Base-by-base conservation (phyloP, 2,888 invertebrate species). In the Morinoia aosen region DNA sequence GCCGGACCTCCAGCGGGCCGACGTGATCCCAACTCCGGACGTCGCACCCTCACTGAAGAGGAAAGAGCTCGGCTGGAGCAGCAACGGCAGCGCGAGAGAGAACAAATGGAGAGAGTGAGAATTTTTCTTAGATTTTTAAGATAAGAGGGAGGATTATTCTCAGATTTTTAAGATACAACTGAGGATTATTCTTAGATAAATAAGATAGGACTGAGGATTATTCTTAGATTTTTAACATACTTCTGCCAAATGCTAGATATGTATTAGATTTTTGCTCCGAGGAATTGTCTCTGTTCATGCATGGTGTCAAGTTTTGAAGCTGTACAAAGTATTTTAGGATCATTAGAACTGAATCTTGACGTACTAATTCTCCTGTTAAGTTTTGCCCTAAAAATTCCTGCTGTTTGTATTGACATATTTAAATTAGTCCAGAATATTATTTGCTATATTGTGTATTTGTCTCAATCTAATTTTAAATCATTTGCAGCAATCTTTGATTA, bases 101-200 rank as follows among this genome's bases (percentile, higher is more conserved):
- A 93, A 19, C 93, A 93, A 19, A 93, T 93, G 93, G 93, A 93
- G 58, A 14, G 93, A n/a, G 93, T 93, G 33, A 93, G 58, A 8
- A 48, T 48, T 48, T 40, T 90, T 40, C 19, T 40, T 14, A 90
- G 40, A 25, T 90, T 39, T 90, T 90, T 40, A 90, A 40, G n/a
- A 11, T 40, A 90, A 14, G 93, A n/a, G 93, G 58, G 33, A 93
- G 58, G 19, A 48, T 48, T 48, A 40, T 90, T 40, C 19, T 40
- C 1, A 90, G 40, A 25, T 90, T 39, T 90, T 90, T 40, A 90
- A 40, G n/a, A 11, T 40, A 90, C n/a, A n/a, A n/a, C n/a, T 93
- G 33, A 93, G 58, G 19, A 48, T 48, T 48, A 40, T 90, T 40
- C 19, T 40, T 14, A 90, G 40, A 25, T 90, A 2, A 40, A 40